Conservation (phyloP, 30 jellyfish, hydroid and myxozoan species). For the Aurelia sp. region DNA sequence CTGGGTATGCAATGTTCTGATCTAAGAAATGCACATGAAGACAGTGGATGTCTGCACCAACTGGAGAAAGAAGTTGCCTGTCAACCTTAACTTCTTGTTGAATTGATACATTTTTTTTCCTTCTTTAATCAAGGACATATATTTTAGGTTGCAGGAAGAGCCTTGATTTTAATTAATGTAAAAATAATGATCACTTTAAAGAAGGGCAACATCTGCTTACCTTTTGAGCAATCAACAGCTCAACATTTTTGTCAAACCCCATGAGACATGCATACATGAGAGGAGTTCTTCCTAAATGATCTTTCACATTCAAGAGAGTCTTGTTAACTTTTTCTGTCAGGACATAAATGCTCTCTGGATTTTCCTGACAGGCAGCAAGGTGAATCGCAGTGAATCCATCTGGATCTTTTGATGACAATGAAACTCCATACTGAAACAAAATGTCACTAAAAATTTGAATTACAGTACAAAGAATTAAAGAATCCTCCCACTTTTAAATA, state of each 20-base stretch:
- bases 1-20: no score
- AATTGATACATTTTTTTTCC: no score
- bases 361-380: conserved; percentile 87
- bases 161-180: no score
- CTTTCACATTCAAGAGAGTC: conserved; percentile 62
- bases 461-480: no score
- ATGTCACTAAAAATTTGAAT: background rate
- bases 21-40: no score
- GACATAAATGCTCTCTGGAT: conserved; percentile 62
- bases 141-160: no score
- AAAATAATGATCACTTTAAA: background rate
- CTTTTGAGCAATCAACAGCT: conserved; percentile 65
- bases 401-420: conserved; percentile 54
- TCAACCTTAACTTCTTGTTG: no score
- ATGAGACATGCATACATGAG: conserved; percentile 73
- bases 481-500: no score
- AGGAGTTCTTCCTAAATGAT: conserved; percentile 72
- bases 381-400: conserved; percentile 73
- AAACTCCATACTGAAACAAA: conserved; percentile 71
- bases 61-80: no score
- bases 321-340: conserved; percentile 38
- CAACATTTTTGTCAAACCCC: conserved; percentile 81
- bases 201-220: background rate
- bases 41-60: no score
- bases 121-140: no score